Percentiles rank a stretch among this genome's conserved stretches.
Evolutionary conservation across 92 coral and sea anemone species (phyloP).

Genomic region (Phenganax marumi): DNA sequence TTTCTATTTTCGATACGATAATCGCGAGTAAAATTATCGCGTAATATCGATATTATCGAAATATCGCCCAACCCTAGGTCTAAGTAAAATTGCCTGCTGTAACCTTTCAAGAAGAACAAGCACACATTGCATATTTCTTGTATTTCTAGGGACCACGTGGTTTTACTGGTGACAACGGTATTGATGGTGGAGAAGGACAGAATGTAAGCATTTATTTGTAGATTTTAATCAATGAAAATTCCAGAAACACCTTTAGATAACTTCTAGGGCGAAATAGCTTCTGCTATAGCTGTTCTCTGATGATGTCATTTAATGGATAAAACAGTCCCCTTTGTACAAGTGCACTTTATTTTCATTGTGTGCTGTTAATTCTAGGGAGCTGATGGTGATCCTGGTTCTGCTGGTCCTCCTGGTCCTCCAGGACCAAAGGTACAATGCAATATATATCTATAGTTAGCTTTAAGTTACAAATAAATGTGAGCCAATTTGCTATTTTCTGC

Average conservation of each 20-base stretch:
- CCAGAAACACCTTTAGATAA: neutral
- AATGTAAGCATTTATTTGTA: slow-evolving; percentile 6
- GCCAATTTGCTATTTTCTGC: neutral
- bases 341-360: too few relatives aligned
- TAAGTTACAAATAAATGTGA: neutral
- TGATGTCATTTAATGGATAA: neutral
- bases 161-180: neutral
- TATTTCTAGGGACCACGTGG: slow-evolving; percentile 30
- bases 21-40: too few relatives aligned
- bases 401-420: slow-evolving; percentile 30
- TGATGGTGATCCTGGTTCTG: slow-evolving; percentile 61
- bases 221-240: neutral
- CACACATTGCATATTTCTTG: neutral
- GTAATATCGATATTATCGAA: too few relatives aligned
- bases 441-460: neutral
- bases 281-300: too few relatives aligned
- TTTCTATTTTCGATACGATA: too few relatives aligned
- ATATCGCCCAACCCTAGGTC: too few relatives aligned
- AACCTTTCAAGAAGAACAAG: neutral
- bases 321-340: neutral
- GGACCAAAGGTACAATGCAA: slow-evolving; percentile 22
- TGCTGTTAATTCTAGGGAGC: slow-evolving; percentile 16
- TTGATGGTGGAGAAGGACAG: slow-evolving; percentile 18
- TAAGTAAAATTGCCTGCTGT: neutral
- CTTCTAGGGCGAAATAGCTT: too few relatives aligned